Conservation (phyloP, 2,113 vertebrate species). For the Toxotes jaculatrix region DNA sequence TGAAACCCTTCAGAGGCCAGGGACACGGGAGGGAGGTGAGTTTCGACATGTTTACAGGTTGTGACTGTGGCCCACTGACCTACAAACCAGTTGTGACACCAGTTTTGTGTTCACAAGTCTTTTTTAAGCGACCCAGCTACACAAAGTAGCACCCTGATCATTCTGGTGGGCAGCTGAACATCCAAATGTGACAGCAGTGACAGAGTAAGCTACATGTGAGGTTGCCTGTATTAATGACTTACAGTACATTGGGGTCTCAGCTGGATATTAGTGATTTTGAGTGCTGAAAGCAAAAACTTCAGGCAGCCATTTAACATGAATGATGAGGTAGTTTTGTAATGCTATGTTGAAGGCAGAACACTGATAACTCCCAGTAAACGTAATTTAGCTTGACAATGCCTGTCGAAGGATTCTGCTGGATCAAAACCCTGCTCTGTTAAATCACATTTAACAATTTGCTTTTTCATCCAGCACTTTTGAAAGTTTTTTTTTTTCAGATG, state of each 20-base stretch:
- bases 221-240: neutral
- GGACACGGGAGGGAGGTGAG: conserved; percentile 1
- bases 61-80: conserved; percentile 38
- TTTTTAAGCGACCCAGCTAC: neutral
- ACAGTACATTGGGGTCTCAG: neutral
- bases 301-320: no score
- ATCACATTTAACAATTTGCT: no score
- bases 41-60: conserved; percentile 2
- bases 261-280: neutral
- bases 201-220: neutral
- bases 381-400: no score
- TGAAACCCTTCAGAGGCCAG: conserved; percentile 9
- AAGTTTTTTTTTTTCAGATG: no score
- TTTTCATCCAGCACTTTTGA: no score
- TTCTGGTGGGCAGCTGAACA: neutral
- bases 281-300: no score
- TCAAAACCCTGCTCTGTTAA: no score
- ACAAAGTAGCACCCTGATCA: neutral
- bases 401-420: no score
- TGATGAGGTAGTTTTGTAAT: no score
- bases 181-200: conserved; percentile 1
- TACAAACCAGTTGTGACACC: conserved; percentile 36
- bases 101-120: neutral
- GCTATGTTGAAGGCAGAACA: no score
- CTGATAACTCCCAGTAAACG: no score